A percentile compares a stretch with the other conserved stretches of the same genome.
These are phyloP conservation scores for Tolypeutes matacus DNA, from an alignment of 2,797 vertebrate species.

Conservation along the genomic window DNA sequence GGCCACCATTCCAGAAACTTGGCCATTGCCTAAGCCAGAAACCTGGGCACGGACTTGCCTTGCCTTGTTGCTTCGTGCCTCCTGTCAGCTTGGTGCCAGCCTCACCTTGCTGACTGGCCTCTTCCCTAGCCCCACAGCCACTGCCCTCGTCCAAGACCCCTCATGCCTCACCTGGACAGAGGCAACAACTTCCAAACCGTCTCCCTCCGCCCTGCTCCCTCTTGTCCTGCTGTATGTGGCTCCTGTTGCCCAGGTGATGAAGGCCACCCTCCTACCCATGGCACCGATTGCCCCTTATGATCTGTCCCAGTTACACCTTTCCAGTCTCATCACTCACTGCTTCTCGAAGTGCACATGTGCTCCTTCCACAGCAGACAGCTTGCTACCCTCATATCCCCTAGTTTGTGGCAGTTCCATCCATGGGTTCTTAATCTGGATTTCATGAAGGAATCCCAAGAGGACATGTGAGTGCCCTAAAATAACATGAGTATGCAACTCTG, in stretches of 20 bases:
- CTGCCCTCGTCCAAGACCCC: background rate
- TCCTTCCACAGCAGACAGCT: background rate
- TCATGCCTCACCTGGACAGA: background rate
- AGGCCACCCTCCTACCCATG: background rate
- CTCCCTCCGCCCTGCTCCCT: background rate
- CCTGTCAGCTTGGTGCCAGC: background rate
- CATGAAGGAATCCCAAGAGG: background rate
- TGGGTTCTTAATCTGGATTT: slow-evolving; percentile 1
- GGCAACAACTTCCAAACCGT: background rate
- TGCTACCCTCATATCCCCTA: background rate
- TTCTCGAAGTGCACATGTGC: accelerated
- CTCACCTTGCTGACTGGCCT: background rate
- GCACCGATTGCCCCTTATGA: background rate
- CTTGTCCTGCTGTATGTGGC: background rate
- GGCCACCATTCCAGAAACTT: background rate
- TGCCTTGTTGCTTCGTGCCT: background rate
- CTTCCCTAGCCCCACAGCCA: background rate
- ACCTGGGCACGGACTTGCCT: background rate
- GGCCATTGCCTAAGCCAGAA: background rate
- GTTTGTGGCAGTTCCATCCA: background rate
- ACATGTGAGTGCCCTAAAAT: background rate
- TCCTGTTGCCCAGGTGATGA: background rate
- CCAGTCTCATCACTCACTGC: background rate
- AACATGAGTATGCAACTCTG: background rate
- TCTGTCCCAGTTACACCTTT: background rate